Conservation (phyloP, 2,113 vertebrate species). For the Prietella phreatophila region DNA sequence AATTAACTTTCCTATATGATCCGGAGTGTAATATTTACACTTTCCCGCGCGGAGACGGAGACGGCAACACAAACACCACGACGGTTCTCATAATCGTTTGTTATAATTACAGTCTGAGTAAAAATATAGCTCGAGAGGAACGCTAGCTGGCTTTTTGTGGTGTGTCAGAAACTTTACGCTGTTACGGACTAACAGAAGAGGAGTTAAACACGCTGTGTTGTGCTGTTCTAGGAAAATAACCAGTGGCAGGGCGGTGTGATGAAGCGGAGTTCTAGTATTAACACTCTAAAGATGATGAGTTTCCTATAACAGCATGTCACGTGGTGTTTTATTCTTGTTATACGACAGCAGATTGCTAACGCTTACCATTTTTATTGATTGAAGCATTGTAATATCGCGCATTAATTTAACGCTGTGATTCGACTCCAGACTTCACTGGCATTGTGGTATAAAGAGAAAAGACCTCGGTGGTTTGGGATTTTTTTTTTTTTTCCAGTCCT, state of each 20-base stretch:
- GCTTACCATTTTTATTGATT: not conserved
- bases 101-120: not conserved
- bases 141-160: not conserved
- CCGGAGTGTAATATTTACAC: not conserved
- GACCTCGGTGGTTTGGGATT: not conserved
- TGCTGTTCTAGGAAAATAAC: not conserved
- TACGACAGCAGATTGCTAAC: no score
- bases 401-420: not conserved
- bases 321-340: not conserved
- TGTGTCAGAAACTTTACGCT: not conserved
- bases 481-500: no score
- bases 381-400: not conserved
- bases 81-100: no score
- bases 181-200: not conserved
- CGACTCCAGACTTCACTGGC: not conserved
- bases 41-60: not conserved
- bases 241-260: not conserved
- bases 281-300: not conserved
- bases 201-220: not conserved
- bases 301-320: not conserved
- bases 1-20: constrained; percentile 28
- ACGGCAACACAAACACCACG: not conserved
- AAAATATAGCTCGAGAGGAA: not conserved
- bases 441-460: not conserved
- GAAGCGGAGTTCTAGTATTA: not conserved